These are phyloP conservation scores for Anguilla rostrata DNA, from an alignment of 2,113 vertebrate species.

Conservation along the genomic window DNA sequence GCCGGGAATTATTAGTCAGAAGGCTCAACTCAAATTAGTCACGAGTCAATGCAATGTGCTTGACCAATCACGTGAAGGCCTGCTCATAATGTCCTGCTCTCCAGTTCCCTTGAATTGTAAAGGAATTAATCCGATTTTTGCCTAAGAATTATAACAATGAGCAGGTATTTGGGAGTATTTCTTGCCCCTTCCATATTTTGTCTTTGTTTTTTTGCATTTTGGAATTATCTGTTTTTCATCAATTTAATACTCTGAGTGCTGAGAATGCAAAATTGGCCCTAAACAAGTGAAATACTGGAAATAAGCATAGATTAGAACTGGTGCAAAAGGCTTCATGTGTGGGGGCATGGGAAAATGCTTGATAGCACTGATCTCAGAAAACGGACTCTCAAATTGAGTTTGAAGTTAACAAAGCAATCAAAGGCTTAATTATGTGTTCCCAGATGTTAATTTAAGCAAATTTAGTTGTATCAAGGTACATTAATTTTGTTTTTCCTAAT, in stretches of 20 bases:
- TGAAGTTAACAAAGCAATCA: not conserved
- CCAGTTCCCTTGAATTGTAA: conserved; percentile 50
- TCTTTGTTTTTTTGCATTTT: conserved; percentile 26
- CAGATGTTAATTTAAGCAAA: not conserved
- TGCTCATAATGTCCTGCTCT: conserved; percentile 50
- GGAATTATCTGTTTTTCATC: conserved; percentile 26
- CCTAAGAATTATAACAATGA: not conserved
- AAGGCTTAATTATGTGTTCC: not conserved
- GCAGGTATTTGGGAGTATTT: conserved; percentile 7
- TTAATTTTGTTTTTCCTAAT: not conserved
- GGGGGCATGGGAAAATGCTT: not conserved
- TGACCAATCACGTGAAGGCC: conserved; percentile 51
- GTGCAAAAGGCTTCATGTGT: not conserved
- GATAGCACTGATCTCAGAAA: not conserved
- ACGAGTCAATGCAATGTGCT: conserved; percentile 57
- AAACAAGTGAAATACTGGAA: not conserved
- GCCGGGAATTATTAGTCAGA: conserved; percentile 33
- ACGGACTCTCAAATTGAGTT: not conserved
- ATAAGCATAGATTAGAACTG: not conserved
- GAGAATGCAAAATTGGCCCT: conserved; percentile 21
- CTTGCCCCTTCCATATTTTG: conserved; percentile 20
- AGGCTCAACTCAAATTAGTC: conserved; percentile 44
- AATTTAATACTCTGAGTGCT: conserved; percentile 27
- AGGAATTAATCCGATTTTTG: conserved; percentile 48
- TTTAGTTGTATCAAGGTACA: not conserved